Base-by-base conservation (phyloP, 2,888 invertebrate genomes). In the Arenicola marina region DNA sequence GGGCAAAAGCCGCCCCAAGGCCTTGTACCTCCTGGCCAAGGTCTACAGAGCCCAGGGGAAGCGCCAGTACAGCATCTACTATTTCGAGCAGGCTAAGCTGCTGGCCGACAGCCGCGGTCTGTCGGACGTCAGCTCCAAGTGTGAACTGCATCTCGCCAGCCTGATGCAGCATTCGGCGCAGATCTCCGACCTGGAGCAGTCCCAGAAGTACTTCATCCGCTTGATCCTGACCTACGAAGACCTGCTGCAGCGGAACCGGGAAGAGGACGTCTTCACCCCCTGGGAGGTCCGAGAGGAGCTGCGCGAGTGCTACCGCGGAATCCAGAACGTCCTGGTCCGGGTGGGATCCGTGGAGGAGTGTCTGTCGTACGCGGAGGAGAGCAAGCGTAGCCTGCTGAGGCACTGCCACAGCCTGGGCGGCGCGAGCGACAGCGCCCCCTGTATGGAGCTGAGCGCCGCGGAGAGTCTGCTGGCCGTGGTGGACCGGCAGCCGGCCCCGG, bases 91-190 rank as follows among this genome's bases (percentile, higher is more conserved):
- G 34, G 60, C 63, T 2, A 28, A 34, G 51, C 32, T 28, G 11
- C n/a, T 64, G 15, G 68, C 64, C 11, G 72, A 75, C 55, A 76
- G 76, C 56, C 73, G 69, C 63, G 76, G 73, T 21, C 73, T 71
- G 59, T 61, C 61, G 1, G 76, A 76, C 45, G 69, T 78, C 3
- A 69, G 73, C 63, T 73, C 72, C 3, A 65, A 76, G 56, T 73
- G 77, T 62, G 75, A 78, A 53, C 79, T 72, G 61, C 76, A 78
- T 67, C 70, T 77, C 24, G 79, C 79, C 2, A 75, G 75, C 60
- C 75, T 80, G 21, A 64, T 76, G 24, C 76, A 78, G 66, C 63
- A 75, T 43, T 79, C 80, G 0, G 75, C 76, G 1, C 76, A 78
- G 59, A 64, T 75, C 62, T 54, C 60, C 46, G 78, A 81, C 29